These are phyloP conservation scores for Dryobotodes eremita DNA, from an alignment of 2,888 invertebrate genomes.

Conservation along the genomic window DNA sequence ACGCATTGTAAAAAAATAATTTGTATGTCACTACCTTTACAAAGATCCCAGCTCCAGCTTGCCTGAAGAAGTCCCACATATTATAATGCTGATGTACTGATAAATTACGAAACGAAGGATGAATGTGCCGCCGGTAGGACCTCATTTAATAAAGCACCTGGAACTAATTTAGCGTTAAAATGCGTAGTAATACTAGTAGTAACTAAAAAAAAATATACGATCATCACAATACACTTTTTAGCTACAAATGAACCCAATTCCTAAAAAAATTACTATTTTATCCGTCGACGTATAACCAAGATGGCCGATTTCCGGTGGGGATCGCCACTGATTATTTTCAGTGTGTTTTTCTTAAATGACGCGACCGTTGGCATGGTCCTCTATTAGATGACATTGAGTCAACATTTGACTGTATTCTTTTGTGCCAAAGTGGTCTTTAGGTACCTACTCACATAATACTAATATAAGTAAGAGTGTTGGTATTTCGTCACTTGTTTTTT, in stretches of 20 bases:
- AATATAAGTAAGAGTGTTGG: constrained; percentile 29
- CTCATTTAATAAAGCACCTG: background rate
- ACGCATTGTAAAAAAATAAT: background rate
- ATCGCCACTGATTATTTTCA: constrained; percentile 74
- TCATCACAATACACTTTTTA: background rate
- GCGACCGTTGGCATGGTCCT: constrained; percentile 63
- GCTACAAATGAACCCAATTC: constrained; percentile 36
- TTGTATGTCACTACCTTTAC: background rate
- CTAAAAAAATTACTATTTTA: constrained; percentile 44
- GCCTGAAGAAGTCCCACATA: background rate
- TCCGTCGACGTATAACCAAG: constrained; percentile 71
- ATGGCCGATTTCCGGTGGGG: constrained; percentile 73
- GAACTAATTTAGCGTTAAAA: background rate
- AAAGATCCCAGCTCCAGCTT: background rate
- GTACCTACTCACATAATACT: constrained; percentile 18
- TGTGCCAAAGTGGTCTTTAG: constrained; percentile 49
- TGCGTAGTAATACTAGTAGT: background rate
- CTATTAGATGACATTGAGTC: constrained; percentile 64
- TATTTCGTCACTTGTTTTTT: constrained; percentile 23
- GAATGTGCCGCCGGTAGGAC: no score
- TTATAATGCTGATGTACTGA: background rate
- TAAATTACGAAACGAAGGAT: no score
- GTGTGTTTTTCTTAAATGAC: constrained; percentile 72
- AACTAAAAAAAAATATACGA: background rate
- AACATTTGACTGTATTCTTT: constrained; percentile 41